A percentile compares a stretch with the other conserved stretches of the same genome.
Evolutionary conservation across 2,888 invertebrate species (phyloP).

Genomic region (Mellilla xanthometata): DNA sequence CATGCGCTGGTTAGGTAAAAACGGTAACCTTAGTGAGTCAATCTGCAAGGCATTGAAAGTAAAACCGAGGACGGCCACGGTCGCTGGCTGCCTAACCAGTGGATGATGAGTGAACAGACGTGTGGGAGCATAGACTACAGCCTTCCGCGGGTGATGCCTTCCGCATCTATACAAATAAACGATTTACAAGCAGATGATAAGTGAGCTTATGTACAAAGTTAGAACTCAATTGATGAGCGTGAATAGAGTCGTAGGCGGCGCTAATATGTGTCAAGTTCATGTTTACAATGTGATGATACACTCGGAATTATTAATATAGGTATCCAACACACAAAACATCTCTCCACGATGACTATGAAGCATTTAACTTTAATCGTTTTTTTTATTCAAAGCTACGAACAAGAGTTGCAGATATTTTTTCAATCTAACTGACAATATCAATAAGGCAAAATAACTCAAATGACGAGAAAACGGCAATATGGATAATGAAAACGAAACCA

Average conservation of each 20-base stretch:
- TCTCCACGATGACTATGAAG: too few relatives aligned
- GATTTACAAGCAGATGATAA: background rate
- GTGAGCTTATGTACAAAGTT: background rate
- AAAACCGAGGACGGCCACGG: slow-evolving; percentile 26
- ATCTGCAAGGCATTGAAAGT: slow-evolving; percentile 39
- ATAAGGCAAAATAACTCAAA: background rate
- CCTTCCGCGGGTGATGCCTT: slow-evolving; percentile 25
- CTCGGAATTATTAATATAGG: too few relatives aligned
- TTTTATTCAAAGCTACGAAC: too few relatives aligned
- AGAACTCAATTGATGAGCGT: too few relatives aligned
- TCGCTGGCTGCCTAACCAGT: background rate
- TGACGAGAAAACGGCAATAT: background rate
- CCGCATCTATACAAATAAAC: slow-evolving; percentile 25
- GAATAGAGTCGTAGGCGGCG: slow-evolving; percentile 8
- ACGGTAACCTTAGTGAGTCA: slow-evolving; percentile 34
- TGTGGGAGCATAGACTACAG: slow-evolving; percentile 20
- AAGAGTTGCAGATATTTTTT: too few relatives aligned
- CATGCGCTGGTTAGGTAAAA: slow-evolving; percentile 31
- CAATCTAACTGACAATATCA: background rate
- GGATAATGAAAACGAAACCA: slow-evolving; percentile 2
- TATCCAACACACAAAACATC: too few relatives aligned
- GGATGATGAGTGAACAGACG: slow-evolving; percentile 18
- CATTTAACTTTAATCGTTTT: too few relatives aligned
- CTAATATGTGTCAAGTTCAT: slow-evolving; percentile 20
- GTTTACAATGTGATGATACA: background rate